A percentile compares a stretch with the other conserved stretches of the same genome.
Evolutionary conservation across 2,888 invertebrate species (phyloP).

Genomic region (Thera obeliscata): DNA sequence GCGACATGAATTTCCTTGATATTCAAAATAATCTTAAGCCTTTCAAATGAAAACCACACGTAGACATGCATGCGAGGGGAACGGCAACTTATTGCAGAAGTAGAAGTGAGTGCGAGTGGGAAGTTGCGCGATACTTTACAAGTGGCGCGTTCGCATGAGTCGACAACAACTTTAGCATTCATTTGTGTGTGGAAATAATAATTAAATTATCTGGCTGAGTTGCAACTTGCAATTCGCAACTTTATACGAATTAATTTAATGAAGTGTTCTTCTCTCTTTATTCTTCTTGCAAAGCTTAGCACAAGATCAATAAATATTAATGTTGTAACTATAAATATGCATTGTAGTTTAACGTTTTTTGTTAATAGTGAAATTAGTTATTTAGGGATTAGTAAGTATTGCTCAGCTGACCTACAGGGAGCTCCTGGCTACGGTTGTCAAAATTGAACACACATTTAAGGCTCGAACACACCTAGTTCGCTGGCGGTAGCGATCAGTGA

Average conservation of each 20-base stretch:
- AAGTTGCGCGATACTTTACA: constrained; percentile 13
- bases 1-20: not conserved
- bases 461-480: too few relatives aligned
- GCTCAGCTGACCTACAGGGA: too few relatives aligned
- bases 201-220: constrained; percentile 10
- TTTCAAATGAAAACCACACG: not conserved
- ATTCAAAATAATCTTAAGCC: not conserved
- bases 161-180: constrained; percentile 8
- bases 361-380: too few relatives aligned
- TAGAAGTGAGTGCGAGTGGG: not conserved
- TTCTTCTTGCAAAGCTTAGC: too few relatives aligned
- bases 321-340: too few relatives aligned
- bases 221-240: not conserved
- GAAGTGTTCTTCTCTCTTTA: too few relatives aligned
- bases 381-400: too few relatives aligned
- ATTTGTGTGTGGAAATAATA: constrained; percentile 23
- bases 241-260: not conserved
- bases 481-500: too few relatives aligned
- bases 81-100: not conserved
- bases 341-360: too few relatives aligned
- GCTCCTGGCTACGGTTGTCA: too few relatives aligned
- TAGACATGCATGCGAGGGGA: not conserved
- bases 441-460: too few relatives aligned
- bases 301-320: too few relatives aligned
- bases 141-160: constrained; percentile 6